Conservation (phyloP, 2,888 invertebrate genomes). For the Cryptophagus acutangulus region DNA sequence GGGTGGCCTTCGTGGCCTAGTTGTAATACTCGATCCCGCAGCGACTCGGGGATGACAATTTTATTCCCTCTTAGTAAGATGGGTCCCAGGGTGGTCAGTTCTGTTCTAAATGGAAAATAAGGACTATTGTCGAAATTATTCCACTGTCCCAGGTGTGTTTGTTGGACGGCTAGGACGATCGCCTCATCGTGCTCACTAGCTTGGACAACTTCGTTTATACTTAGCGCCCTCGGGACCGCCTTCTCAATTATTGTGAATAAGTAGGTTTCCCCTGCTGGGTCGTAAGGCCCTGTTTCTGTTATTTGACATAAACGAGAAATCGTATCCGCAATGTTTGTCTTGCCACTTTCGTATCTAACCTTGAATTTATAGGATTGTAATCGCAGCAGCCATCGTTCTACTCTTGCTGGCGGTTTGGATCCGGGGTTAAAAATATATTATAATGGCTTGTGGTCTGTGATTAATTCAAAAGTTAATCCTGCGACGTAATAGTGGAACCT, state of each 20-base stretch:
- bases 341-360: conserved; percentile 24
- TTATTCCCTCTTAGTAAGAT: conserved; percentile 21
- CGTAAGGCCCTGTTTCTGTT: conserved; percentile 16
- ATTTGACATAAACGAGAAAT: conserved; percentile 24
- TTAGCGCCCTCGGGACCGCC: conserved; percentile 19
- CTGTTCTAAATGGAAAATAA: conserved; percentile 20
- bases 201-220: conserved; percentile 14
- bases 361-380: conserved; percentile 25
- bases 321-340: conserved; percentile 29
- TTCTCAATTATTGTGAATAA: conserved; percentile 18
- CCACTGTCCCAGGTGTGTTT: too few relatives aligned
- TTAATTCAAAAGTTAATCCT: conserved; percentile 42
- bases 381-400: conserved; percentile 30
- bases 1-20: conserved; percentile 31
- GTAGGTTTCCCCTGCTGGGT: conserved; percentile 20
- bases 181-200: conserved; percentile 15
- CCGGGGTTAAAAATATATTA: conserved; percentile 33
- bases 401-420: conserved; percentile 25
- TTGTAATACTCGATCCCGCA: conserved; percentile 15
- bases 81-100: conserved; percentile 24
- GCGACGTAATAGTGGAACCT: conserved; percentile 43
- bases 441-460: conserved; percentile 40
- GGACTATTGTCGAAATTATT: conserved; percentile 14
- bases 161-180: conserved; percentile 11
- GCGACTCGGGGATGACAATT: conserved; percentile 21